Evolutionary conservation across 2,113 vertebrate genomes (phyloP).

Genomic region (Myrmophylax atrothorax): DNA sequence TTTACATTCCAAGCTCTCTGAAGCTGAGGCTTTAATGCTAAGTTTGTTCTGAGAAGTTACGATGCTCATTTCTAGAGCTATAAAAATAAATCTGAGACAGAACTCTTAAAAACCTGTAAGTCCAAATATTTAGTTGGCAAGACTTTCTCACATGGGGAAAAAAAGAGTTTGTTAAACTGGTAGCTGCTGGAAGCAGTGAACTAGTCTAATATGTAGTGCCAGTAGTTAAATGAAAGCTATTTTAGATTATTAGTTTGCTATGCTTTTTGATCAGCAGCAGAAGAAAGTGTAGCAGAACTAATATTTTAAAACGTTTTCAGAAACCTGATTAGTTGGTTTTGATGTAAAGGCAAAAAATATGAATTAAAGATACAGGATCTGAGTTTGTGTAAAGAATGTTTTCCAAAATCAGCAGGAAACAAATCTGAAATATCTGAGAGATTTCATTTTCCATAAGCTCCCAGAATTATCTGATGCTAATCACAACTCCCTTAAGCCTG

Average conservation of each 20-base stretch:
- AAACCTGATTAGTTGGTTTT: not conserved
- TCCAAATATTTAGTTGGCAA: conserved; percentile 18
- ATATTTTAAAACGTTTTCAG: not conserved
- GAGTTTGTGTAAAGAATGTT: not conserved
- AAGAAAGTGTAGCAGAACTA: not conserved
- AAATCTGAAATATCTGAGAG: not conserved
- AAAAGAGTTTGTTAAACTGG: not conserved
- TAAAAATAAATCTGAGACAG: not conserved
- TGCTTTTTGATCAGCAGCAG: conserved; percentile 25
- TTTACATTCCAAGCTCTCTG: not conserved
- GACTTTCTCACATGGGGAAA: not conserved
- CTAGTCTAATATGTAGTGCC: not conserved
- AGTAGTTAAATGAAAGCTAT: not conserved
- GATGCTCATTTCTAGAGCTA: not conserved
- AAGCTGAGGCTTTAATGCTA: not conserved
- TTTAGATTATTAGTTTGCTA: conserved; percentile 9
- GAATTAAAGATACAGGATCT: not conserved
- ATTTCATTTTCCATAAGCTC: not conserved
- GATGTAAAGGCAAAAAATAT: not conserved
- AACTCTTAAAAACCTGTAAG: conserved; percentile 1
- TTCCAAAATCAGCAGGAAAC: not conserved
- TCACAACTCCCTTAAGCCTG: not conserved
- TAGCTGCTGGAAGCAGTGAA: not conserved
- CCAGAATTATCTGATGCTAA: not conserved
- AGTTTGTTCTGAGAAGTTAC: not conserved